A percentile compares a stretch with the other conserved stretches of the same genome.
These are phyloP conservation scores for Progne subis DNA, from an alignment of 2,113 vertebrate species.

Conservation along the genomic window DNA sequence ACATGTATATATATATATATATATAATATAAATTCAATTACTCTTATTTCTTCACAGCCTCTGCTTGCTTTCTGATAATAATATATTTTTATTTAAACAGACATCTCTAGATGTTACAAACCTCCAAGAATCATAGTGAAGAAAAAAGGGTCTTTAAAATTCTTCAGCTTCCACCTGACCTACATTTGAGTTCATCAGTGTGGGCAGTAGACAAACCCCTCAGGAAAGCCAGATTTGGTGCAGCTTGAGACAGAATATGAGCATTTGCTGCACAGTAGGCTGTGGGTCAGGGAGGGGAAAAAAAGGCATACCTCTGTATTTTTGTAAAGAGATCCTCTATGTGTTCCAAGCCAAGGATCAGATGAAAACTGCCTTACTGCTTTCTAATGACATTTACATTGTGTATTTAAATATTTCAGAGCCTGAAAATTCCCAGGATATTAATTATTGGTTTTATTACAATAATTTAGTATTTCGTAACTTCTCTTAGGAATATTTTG, in stretches of 20 bases:
- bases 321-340: background rate
- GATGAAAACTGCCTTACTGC: background rate
- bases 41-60: background rate
- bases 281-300: background rate
- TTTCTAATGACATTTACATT: background rate
- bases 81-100: background rate
- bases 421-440: background rate
- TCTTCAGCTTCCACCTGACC: conserved; percentile 27
- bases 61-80: background rate
- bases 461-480: conserved; percentile 1
- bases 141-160: conserved; percentile 19
- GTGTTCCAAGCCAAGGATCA: background rate
- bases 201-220: background rate
- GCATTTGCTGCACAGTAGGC: background rate
- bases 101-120: background rate
- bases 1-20: background rate
- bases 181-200: conserved; percentile 2
- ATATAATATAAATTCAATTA: background rate
- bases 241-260: background rate
- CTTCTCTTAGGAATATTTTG: conserved; percentile 11
- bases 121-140: background rate
- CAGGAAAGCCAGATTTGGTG: conserved; percentile 3
- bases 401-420: background rate
- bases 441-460: conserved; percentile 24
- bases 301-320: background rate